Evolutionary conservation across 2,888 invertebrate genomes (phyloP).

Genomic region (Nymphalis urticae): DNA sequence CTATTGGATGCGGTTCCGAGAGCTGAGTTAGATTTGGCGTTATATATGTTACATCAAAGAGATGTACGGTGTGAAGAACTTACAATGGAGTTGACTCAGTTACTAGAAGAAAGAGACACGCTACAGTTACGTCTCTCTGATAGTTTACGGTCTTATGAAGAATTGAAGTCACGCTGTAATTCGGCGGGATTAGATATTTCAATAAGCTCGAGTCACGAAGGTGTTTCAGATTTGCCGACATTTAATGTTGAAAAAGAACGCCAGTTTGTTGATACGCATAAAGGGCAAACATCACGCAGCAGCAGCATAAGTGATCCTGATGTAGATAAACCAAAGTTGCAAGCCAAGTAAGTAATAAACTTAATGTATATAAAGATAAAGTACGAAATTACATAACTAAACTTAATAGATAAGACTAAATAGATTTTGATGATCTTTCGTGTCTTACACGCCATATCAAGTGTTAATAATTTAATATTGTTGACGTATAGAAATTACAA

Average conservation of each 20-base stretch:
- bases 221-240: conserved; percentile 57
- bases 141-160: conserved; percentile 87
- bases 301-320: conserved; percentile 72
- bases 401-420: too few species aligned
- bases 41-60: conserved; percentile 92
- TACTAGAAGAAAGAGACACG: conserved; percentile 92
- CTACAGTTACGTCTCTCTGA: conserved; percentile 91
- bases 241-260: conserved; percentile 59
- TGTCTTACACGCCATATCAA: too few species aligned
- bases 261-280: conserved; percentile 64
- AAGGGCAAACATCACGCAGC: conserved; percentile 64
- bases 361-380: background rate
- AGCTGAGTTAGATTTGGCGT: conserved; percentile 88
- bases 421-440: too few species aligned
- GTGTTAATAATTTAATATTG: too few species aligned
- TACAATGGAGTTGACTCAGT: conserved; percentile 90
- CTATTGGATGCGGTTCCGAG: conserved; percentile 72
- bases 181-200: conserved; percentile 55
- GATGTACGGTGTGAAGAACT: conserved; percentile 93
- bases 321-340: conserved; percentile 69
- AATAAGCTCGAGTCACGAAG: conserved; percentile 55
- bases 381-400: background rate
- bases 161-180: conserved; percentile 60
- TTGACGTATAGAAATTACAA: too few species aligned
- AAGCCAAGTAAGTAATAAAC: conserved; percentile 68